Evolutionary conservation across 2,113 vertebrate species (phyloP), one percentile per base, ranked within the genome.

Genomic region (Carlito syrichta): DNA sequence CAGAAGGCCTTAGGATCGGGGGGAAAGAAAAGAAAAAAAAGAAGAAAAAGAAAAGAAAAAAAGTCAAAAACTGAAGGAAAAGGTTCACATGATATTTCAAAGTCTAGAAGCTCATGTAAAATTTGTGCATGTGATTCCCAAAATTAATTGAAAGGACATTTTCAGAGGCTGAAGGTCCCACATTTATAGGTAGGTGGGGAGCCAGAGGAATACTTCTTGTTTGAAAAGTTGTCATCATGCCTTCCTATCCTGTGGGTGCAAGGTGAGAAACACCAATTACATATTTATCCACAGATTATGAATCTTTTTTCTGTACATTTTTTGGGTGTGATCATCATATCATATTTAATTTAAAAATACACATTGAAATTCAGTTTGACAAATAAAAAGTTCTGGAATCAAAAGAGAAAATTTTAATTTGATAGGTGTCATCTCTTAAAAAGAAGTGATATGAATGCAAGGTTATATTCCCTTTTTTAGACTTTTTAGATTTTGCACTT

Each of bases 341-440:
- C 13, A 23, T 52, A 83, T 58, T 89, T 60, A 86, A 83, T n/a
- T 66, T 30, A 35, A 82, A 82, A 91, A 48, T 48, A 56, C 32
- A 45, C 32, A 35, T 8, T 48, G 30, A 92, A 88, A 87, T 45
- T 89, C 63, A 74, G 10, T 43, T 71, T 95, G 56, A n/a, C 81
- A 94, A 62, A 40, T 50, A 88, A 9, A 74, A 92, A 69, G 4
- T 62, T 88, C 30, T 89, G 54, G 68, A 93, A 74, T 81, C 43
- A 60, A 92, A 88, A 97, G 43, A 66, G 25, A 96, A 96, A 84
- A 93, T 40, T 45, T 95, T 69, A 85, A 66, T 86, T 48, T 76
- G 38, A 62, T 78, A 77, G 79, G 19, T 48, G 27, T 35, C 52
- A 9, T 14, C 9, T 5, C 56, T 38, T 96, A 91, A 68, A 71